These are phyloP conservation scores for Ochropacha duplaris DNA, from an alignment of 2,888 invertebrate species.

Conservation along the genomic window DNA sequence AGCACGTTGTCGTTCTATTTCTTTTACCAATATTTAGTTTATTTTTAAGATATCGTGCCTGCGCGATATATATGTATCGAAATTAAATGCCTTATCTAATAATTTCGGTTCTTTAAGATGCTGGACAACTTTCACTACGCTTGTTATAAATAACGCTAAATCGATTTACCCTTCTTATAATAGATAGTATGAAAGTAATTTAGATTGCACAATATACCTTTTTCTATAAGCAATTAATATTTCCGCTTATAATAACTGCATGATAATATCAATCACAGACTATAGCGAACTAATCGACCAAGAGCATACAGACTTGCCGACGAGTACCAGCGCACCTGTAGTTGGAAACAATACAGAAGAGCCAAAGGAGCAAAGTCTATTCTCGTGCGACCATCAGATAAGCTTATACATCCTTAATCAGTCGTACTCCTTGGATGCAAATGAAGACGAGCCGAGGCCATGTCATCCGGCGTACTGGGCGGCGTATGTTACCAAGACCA, in stretches of 20 bases:
- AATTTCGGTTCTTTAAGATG: background rate
- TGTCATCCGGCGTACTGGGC: constrained; percentile 84
- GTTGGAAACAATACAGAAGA: constrained; percentile 45
- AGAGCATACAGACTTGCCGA: constrained; percentile 45
- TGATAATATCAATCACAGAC: constrained; percentile 55
- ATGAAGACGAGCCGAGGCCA: constrained; percentile 47
- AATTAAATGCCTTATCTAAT: background rate
- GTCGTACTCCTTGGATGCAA: constrained; percentile 56
- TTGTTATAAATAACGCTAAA: background rate
- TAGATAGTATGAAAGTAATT: background rate
- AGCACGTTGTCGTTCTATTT: background rate
- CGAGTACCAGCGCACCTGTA: constrained; percentile 39
- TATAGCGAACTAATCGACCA: constrained; percentile 46
- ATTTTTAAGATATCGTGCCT: no score
- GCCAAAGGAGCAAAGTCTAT: constrained; percentile 58
- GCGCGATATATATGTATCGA: background rate
- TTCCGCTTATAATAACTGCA: constrained; percentile 68
- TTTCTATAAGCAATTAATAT: constrained; percentile 45
- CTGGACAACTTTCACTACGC: background rate
- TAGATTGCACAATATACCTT: constrained; percentile 5
- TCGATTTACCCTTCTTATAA: background rate
- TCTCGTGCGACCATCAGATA: constrained; percentile 89
- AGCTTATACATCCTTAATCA: constrained; percentile 87
- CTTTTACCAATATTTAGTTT: no score
- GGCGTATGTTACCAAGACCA: constrained; percentile 89